Evolutionary conservation across 2,797 vertebrate species (phyloP), one percentile per base, ranked within the genome.

Genomic region (Salarias fasciatus): DNA sequence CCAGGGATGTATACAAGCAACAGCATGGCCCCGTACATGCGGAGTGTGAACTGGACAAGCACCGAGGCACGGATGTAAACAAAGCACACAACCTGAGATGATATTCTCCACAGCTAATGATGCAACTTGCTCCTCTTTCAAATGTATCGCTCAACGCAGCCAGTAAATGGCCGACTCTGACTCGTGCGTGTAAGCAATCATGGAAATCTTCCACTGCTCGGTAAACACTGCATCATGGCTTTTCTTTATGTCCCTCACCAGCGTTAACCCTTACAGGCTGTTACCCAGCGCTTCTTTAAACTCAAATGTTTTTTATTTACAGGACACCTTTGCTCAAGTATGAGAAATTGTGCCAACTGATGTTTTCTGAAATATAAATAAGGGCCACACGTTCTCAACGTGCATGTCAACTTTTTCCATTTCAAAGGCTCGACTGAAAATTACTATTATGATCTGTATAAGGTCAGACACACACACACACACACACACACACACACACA

Each of bases 1-100:
- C 85, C 75, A 72, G 81, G 72, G 80, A 86, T 84, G 85, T 84
- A 87, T 79, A 88, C 84, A 82, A 83, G 80, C 77, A 77, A 73
- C 79, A 84, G 72, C 75, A 37, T 71, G 80, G 51, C 72, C 72
- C 80, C n/a, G 33, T 70, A 83, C 85, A 85, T 60, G 76, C 69
- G 55, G 58, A 69, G 77, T 75, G 73, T 71, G 78, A 82, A 83
- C 81, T 28, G 82, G 82, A 82, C 85, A 67, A 69, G 73, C 35
- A n/a, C 48, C 8, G 54, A 64, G 60, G 72, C 56, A 72, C 55
- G 54, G 64, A 81, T 79, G 85, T 83, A 88, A 91, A 89, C 85
- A 89, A 85, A 87, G 69, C 64, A 55, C 53, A 60, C 52, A 29
- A 38, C 30, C 59, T 36, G 29, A 68, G 55, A 58, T 44, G 59